These are phyloP conservation scores for Trichosurus vulpecula DNA, from an alignment of 2,797 vertebrate genomes.

Conservation along the genomic window DNA sequence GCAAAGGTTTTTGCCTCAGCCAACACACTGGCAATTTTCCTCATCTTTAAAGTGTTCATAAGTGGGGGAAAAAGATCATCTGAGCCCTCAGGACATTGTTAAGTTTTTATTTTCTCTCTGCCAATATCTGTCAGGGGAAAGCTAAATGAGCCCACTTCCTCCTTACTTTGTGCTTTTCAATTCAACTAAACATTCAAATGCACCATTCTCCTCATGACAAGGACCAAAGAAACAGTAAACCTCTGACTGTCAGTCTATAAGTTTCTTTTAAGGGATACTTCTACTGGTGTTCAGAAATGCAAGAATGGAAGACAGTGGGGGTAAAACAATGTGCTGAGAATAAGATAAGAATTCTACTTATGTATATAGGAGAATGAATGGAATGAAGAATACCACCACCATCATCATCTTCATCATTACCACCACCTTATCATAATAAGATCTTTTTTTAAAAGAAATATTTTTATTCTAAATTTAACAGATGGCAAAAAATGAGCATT, in stretches of 20 bases:
- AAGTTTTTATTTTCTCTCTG: conserved; percentile 48
- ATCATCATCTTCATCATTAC: not conserved
- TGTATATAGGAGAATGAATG: not conserved
- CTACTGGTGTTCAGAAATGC: conserved; percentile 7
- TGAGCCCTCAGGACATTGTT: conserved; percentile 46
- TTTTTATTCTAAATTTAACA: not conserved
- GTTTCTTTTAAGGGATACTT: conserved; percentile 26
- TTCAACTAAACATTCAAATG: conserved; percentile 2
- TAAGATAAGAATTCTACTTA: not conserved
- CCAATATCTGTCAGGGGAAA: conserved; percentile 16
- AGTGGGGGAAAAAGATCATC: conserved; percentile 30
- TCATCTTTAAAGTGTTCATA: conserved; percentile 34
- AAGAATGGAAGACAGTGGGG: not conserved
- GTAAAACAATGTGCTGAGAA: not conserved
- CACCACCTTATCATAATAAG: not conserved
- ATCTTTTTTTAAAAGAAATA: not conserved
- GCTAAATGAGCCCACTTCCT: conserved; percentile 9
- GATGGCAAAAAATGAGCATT: not conserved
- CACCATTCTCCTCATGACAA: not conserved
- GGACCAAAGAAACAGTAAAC: conserved; percentile 14
- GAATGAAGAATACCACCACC: not conserved
- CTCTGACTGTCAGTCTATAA: not conserved
- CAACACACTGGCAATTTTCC: conserved; percentile 31
- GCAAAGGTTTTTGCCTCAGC: conserved; percentile 24
- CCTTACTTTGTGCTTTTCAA: conserved; percentile 19